A percentile compares a stretch with the other conserved stretches of the same genome.
phyloP scores from a whole-genome alignment of 2,797 vertebrate species.

The Discoglossus pictus region DNA sequence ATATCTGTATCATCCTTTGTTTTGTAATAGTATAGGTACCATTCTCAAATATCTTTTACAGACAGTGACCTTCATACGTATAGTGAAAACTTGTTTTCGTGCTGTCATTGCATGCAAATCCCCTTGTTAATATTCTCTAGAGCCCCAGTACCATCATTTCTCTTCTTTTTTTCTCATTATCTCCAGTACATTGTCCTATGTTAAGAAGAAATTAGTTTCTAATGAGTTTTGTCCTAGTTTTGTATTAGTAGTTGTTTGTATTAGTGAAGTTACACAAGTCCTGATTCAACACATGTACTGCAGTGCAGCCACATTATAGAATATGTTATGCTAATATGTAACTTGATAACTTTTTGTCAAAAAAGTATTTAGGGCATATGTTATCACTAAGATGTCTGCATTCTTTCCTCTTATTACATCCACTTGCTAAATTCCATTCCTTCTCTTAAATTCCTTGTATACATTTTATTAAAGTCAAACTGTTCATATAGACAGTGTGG shows the following conservation, averaged over 20 bases:
- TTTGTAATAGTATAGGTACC: constrained; percentile 11
- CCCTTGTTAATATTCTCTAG: constrained; percentile 47
- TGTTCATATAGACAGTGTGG: too few species aligned
- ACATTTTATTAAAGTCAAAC: too few species aligned
- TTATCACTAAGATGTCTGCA: too few species aligned
- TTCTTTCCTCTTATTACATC: too few species aligned
- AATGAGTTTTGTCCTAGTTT: constrained; percentile 49
- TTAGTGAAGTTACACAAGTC: too few species aligned
- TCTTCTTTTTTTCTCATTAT: constrained; percentile 51
- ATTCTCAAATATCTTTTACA: constrained; percentile 28
- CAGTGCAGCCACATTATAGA: too few species aligned
- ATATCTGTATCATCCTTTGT: not conserved
- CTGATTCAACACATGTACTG: too few species aligned
- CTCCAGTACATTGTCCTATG: constrained; percentile 45
- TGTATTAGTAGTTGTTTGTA: constrained; percentile 42
- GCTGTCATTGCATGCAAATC: constrained; percentile 48
- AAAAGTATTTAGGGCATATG: too few species aligned
- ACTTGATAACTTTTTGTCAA: too few species aligned
- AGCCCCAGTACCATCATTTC: constrained; percentile 41
- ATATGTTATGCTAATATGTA: too few species aligned
- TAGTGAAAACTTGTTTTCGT: constrained; percentile 42
- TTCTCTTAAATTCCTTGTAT: too few species aligned
- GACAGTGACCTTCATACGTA: constrained; percentile 47
- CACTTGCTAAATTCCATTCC: too few species aligned
- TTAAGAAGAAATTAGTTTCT: constrained; percentile 48